Evolutionary conservation across 2,888 invertebrate genomes (phyloP).

Genomic region (Drosophila austrosaltans): DNA sequence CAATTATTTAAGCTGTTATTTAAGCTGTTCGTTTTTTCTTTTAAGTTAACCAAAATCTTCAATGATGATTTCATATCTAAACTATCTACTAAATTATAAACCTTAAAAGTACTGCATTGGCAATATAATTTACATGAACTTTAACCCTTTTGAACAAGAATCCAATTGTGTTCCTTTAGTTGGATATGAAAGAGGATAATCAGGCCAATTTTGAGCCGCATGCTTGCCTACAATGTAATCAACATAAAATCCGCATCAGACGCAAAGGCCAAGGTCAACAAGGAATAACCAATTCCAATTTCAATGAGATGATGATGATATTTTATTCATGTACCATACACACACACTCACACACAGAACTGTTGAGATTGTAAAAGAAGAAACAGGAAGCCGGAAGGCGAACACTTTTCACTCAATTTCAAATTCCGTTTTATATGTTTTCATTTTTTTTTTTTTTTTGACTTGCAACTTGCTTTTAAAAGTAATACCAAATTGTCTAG

Average conservation of each 20-base stretch:
- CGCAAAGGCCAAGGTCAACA: conserved; percentile 65
- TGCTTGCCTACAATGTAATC: conserved; percentile 55
- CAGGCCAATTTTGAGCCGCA: conserved; percentile 20
- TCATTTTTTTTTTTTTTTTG: conserved; percentile 5
- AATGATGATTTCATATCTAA: too few relatives aligned
- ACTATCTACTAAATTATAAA: too few relatives aligned
- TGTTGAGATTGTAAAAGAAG: background rate
- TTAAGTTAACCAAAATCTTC: too few relatives aligned
- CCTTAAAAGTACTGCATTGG: too few relatives aligned
- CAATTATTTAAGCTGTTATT: too few relatives aligned
- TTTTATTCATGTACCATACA: conserved; percentile 56
- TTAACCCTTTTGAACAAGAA: background rate
- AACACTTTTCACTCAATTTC: conserved; percentile 22
- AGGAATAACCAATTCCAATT: conserved; percentile 54
- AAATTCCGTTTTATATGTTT: conserved; percentile 44
- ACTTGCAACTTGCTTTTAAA: background rate
- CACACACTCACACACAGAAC: background rate
- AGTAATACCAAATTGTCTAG: conserved; percentile 4
- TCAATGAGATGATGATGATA: conserved; percentile 60
- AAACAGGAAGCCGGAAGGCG: conserved; percentile 7
- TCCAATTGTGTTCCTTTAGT: too few relatives aligned
- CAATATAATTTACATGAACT: background rate
- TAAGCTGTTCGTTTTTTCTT: too few relatives aligned
- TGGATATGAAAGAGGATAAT: background rate
- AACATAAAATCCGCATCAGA: conserved; percentile 48